Conservation (phyloP, 2,888 invertebrate genomes). For the Ceratothoa steindachneri region DNA sequence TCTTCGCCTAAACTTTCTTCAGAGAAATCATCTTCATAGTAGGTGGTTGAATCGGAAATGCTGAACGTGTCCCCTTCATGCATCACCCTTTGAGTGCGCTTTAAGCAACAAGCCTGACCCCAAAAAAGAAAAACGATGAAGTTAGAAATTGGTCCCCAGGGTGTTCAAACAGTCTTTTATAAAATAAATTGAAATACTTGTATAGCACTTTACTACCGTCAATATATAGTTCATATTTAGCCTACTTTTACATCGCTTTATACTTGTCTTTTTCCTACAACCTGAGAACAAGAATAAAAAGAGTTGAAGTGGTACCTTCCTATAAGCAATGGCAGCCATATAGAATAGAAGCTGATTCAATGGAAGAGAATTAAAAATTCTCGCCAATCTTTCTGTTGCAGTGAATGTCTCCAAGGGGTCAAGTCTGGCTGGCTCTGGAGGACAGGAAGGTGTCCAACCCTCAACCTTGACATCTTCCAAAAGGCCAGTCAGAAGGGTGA, state of each 20-base stretch:
- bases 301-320: slow-evolving; percentile 60
- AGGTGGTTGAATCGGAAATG: slow-evolving; percentile 89
- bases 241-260: no score
- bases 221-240: no score
- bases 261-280: no score
- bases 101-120: slow-evolving; percentile 76
- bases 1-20: slow-evolving; percentile 80
- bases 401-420: slow-evolving; percentile 64
- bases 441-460: slow-evolving; percentile 47
- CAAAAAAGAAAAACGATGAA: slow-evolving; percentile 28
- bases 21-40: slow-evolving; percentile 86
- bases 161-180: no score
- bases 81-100: slow-evolving; percentile 74
- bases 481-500: slow-evolving; percentile 69
- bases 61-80: slow-evolving; percentile 77
- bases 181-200: no score
- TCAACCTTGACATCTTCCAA: slow-evolving; percentile 74
- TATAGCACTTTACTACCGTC: no score
- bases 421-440: slow-evolving; percentile 60
- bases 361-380: slow-evolving; percentile 67
- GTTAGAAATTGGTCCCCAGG: neutral
- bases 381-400: slow-evolving; percentile 67
- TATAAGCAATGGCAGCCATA: slow-evolving; percentile 80
- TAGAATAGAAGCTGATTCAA: slow-evolving; percentile 79
- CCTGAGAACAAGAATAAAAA: no score